Conservation (phyloP, 1,140 invertebrate species). For the Zaprionus tsacasi region DNA sequence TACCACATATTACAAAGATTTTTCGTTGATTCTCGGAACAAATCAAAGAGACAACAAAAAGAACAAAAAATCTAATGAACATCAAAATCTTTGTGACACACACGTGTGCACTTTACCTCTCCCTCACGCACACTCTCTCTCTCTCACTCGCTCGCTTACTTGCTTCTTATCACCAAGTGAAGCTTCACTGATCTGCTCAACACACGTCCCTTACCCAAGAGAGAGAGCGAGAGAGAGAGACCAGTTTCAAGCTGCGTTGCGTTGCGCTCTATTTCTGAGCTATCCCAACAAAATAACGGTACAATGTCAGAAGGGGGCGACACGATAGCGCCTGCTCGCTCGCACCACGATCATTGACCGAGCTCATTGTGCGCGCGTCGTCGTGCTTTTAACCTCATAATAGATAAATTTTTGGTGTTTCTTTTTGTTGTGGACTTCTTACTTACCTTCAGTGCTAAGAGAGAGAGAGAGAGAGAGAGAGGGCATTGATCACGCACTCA, state of each 20-base stretch:
- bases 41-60: neutral
- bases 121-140: neutral
- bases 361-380: slow-evolving; percentile 27
- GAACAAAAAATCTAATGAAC: neutral
- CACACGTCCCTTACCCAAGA: slow-evolving; percentile 7
- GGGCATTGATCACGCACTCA: slow-evolving; percentile 20
- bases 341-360: slow-evolving; percentile 64
- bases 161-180: neutral
- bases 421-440: slow-evolving; percentile 23
- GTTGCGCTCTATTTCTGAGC: slow-evolving; percentile 63
- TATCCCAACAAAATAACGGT: slow-evolving; percentile 79
- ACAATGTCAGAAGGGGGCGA: slow-evolving; percentile 5
- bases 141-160: neutral
- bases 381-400: slow-evolving; percentile 60
- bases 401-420: slow-evolving; percentile 53
- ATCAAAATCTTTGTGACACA: neutral
- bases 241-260: slow-evolving; percentile 49
- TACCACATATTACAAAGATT: neutral
- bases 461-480: neutral
- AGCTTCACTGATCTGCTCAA: slow-evolving; percentile 66
- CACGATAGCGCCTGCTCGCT: neutral
- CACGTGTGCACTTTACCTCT: neutral
- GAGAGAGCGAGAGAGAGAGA: slow-evolving; percentile 14
- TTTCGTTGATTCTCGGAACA: neutral
- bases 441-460: slow-evolving; percentile 48